Conservation (phyloP, 2,797 vertebrate genomes). For the Clarias platycephalus region DNA sequence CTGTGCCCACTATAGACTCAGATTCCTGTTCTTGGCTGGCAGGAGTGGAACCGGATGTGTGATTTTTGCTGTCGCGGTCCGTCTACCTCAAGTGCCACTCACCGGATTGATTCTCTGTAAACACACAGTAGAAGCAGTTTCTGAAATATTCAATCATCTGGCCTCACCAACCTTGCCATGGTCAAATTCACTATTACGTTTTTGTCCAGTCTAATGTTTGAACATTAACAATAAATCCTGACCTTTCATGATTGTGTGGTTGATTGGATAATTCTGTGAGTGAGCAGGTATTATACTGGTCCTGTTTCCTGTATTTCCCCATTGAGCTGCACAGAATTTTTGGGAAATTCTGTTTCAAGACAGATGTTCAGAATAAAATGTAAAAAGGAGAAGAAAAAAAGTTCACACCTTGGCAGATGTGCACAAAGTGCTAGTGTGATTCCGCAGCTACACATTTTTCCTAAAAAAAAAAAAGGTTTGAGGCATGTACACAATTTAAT, state of each 20-base stretch:
- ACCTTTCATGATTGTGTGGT: neutral
- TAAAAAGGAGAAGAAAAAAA: constrained; percentile 7
- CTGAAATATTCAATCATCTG: neutral
- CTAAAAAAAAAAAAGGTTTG: neutral
- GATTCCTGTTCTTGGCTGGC: neutral
- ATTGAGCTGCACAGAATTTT: neutral
- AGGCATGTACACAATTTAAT: neutral
- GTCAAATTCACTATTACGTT: neutral
- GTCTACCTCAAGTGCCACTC: neutral
- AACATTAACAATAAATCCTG: neutral
- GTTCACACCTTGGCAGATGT: constrained; percentile 34
- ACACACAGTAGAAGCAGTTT: neutral
- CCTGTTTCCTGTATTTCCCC: neutral
- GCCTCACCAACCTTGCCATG: neutral
- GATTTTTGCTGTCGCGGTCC: neutral
- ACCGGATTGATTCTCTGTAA: neutral
- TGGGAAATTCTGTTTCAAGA: constrained; percentile 15
- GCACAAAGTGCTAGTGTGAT: constrained; percentile 1
- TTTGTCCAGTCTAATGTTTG: neutral
- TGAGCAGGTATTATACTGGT: neutral
- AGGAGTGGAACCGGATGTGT: neutral
- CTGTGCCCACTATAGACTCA: neutral
- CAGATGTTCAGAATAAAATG: constrained; percentile 15
- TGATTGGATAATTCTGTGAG: neutral
- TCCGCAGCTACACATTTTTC: constrained; percentile 12